A percentile compares a stretch with the other conserved stretches of the same genome.
phyloP scores from a whole-genome alignment of 2,113 vertebrate species.

The Laticauda laticaudata region DNA sequence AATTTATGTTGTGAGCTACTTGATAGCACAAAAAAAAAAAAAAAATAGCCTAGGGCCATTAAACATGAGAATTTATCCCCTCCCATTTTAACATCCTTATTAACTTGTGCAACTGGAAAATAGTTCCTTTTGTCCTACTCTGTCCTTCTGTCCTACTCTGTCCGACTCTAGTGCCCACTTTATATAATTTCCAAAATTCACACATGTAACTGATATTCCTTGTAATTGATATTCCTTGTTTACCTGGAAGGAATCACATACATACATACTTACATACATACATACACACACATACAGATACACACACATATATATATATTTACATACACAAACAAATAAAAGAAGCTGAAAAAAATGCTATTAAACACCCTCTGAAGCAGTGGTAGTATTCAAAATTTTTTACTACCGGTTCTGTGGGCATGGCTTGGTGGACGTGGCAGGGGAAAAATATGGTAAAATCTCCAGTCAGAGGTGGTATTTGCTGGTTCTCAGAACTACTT shows the following conservation, averaged over 20 bases:
- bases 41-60: not conserved
- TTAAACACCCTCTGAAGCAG: not conserved
- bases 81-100: not conserved
- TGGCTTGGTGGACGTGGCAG: no score
- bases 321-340: not conserved
- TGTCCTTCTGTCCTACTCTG: not conserved
- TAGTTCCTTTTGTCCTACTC: not conserved
- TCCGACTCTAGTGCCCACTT: not conserved
- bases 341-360: not conserved
- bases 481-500: no score
- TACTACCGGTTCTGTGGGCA: no score
- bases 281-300: no score
- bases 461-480: no score
- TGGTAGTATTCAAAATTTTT: no score
- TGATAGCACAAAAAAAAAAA: not conserved
- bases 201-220: not conserved
- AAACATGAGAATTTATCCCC: not conserved
- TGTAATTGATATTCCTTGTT: not conserved
- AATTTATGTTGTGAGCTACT: not conserved
- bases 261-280: no score
- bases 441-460: no score
- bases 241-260: not conserved
- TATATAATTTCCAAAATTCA: not conserved
- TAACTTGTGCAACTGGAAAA: not conserved
- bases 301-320: no score